phyloP scores from a whole-genome alignment of 1,140 invertebrate species.

The Eumeta japonica region DNA sequence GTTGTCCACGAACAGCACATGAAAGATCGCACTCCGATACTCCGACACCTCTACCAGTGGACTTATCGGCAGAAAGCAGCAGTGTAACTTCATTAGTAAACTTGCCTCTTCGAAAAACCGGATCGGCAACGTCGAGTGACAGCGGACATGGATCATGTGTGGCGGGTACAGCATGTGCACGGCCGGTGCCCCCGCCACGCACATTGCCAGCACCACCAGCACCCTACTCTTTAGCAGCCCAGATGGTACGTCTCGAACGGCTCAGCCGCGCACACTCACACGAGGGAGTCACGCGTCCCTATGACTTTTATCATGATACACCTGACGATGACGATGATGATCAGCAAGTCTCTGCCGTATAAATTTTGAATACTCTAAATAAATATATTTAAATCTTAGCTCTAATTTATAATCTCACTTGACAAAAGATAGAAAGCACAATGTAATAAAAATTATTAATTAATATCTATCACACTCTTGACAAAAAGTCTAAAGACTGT shows the following conservation, averaged over 20 bases:
- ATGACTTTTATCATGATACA: slow-evolving; percentile 70
- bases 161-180: slow-evolving; percentile 49
- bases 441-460: slow-evolving; percentile 38
- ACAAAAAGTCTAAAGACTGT: slow-evolving; percentile 56
- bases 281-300: slow-evolving; percentile 74
- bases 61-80: slow-evolving; percentile 90
- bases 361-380: slow-evolving; percentile 45
- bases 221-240: slow-evolving; percentile 76
- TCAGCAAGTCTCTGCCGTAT: slow-evolving; percentile 57
- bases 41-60: slow-evolving; percentile 78
- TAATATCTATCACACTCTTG: slow-evolving; percentile 41
- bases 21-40: slow-evolving; percentile 90
- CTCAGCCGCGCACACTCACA: slow-evolving; percentile 81
- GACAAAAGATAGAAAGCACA: slow-evolving; percentile 50
- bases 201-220: slow-evolving; percentile 72
- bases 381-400: slow-evolving; percentile 46
- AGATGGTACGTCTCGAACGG: slow-evolving; percentile 73
- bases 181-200: slow-evolving; percentile 60
- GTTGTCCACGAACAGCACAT: slow-evolving; percentile 63
- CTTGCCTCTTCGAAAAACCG: slow-evolving; percentile 84
- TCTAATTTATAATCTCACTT: slow-evolving; percentile 52
- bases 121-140: slow-evolving; percentile 82
- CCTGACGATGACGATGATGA: slow-evolving; percentile 70
- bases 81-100: slow-evolving; percentile 91
- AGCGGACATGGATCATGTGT: slow-evolving; percentile 80